Base-by-base conservation (phyloP, 1,140 invertebrate species). In the Apis dorsata region DNA sequence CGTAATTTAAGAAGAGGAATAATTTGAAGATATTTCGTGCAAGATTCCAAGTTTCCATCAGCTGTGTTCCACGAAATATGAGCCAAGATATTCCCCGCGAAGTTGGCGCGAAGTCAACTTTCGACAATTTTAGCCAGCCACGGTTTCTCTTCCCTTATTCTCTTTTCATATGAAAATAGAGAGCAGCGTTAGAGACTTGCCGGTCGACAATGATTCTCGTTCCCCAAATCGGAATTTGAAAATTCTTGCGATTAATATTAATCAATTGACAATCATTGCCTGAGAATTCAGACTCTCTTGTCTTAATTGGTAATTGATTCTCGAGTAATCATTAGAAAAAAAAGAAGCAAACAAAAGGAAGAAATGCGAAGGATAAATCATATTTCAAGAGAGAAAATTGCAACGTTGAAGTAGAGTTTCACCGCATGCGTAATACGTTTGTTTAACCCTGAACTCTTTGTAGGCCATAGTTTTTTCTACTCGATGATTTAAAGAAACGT, bases 131-230 rank as follows among this genome's bases (percentile, higher is more conserved):
- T 85, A 86, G 85, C 82, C 80, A 86, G 68, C 55, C 68, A 17
- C 60, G 57, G 51, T 70, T 5, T 60, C 59, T n/a, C 57, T 71
- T 59, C 69, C 15, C 63, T 73, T 84, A 81, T 81, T 88, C 85
- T 87, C 66, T 88, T 86, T 88, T 84, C 81, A 75, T 74, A 86
- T 86, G 63, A 65, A 88, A 88, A 88, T 86, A 88, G 84, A 83
- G 53, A 51, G 74, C 7, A 12, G 21, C n/a, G n/a, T 9, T 34
- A 44, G 15, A 44, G 11, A 12, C 8, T 34, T 17, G 60, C 62
- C 63, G 73, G 62, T 66, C 51, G 53, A 77, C 75, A 66, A 77
- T 66, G 57, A 74, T 60, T 0, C 0, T 24, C 71, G 55, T 24
- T 13, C 24, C 1, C 24, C 10, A 5, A 11, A 65, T 51, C 75